Percentiles rank a stretch among this genome's conserved stretches.
phyloP scores from a whole-genome alignment of 2,797 vertebrate species.

The Huso huso region DNA sequence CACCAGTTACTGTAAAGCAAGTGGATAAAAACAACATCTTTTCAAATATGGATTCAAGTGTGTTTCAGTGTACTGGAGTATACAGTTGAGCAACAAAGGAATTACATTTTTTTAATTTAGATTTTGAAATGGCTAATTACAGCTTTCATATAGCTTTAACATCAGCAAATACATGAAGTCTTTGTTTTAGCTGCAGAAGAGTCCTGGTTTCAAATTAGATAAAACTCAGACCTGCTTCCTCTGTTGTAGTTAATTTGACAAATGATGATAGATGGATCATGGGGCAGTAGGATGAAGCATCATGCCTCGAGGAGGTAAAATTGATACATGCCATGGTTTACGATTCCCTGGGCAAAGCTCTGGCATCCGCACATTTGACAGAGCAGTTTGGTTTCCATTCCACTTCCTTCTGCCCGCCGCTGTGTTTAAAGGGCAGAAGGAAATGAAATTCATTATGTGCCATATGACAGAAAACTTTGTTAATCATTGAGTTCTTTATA shows the following conservation, averaged over 20 bases:
- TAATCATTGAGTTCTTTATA: not conserved
- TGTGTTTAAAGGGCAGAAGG: not conserved
- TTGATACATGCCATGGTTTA: slow-evolving; percentile 9
- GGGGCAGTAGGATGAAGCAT: not conserved
- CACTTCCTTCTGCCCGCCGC: slow-evolving; percentile 1
- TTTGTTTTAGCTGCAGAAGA: not conserved
- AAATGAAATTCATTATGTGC: not conserved
- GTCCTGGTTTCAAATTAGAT: not conserved
- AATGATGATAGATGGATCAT: slow-evolving; percentile 9
- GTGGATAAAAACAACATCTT: too few relatives aligned
- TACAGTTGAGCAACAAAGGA: not conserved
- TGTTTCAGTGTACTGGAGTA: not conserved
- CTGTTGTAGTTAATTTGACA: slow-evolving; percentile 18
- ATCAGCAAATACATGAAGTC: not conserved
- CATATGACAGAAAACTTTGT: not conserved
- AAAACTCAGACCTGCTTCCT: slow-evolving; percentile 1
- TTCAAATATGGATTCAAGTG: not conserved
- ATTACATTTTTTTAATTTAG: slow-evolving; percentile 12
- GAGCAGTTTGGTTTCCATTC: not conserved
- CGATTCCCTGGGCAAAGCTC: not conserved
- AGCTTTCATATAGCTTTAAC: not conserved
- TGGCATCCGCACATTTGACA: not conserved
- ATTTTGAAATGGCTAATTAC: not conserved
- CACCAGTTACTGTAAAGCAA: too few relatives aligned
- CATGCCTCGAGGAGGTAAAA: slow-evolving; percentile 2